A percentile compares a stretch with the other conserved stretches of the same genome.
These are phyloP conservation scores for Pygoscelis antarcticus DNA, from an alignment of 2,113 vertebrate species.

Conservation along the genomic window DNA sequence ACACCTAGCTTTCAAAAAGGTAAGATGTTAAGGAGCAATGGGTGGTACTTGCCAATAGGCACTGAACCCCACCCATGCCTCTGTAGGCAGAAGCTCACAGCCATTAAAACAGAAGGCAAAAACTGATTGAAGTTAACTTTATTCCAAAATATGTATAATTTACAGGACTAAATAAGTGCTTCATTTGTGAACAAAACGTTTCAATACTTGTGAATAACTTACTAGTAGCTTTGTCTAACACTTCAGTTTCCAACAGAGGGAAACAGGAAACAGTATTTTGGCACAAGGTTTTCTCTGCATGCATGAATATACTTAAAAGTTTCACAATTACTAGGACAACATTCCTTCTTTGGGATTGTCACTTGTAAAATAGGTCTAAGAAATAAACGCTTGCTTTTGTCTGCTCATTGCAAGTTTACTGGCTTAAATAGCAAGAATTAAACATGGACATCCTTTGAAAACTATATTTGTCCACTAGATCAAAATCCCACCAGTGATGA, in stretches of 20 bases:
- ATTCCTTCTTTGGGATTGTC: slow-evolving; percentile 67
- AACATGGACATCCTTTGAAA: slow-evolving; percentile 15
- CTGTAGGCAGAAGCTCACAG: neutral
- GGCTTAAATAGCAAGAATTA: slow-evolving; percentile 2
- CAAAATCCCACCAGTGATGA: neutral
- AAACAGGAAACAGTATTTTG: slow-evolving; percentile 43
- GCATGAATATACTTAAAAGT: slow-evolving; percentile 41
- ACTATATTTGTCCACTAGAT: neutral
- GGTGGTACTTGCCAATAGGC: neutral
- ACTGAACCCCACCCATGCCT: neutral
- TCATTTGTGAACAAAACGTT: slow-evolving; percentile 46
- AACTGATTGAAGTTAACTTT: slow-evolving; percentile 36
- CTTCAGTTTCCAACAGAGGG: slow-evolving; percentile 30
- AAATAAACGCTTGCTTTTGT: neutral
- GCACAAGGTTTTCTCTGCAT: slow-evolving; percentile 52
- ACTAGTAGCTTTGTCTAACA: slow-evolving; percentile 40
- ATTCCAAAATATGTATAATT: slow-evolving; percentile 64
- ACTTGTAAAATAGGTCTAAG: slow-evolving; percentile 7
- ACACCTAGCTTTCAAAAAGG: neutral
- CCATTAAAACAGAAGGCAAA: slow-evolving; percentile 49
- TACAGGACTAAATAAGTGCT: slow-evolving; percentile 55
- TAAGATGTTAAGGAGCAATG: neutral
- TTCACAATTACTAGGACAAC: slow-evolving; percentile 53
- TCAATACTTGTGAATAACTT: slow-evolving; percentile 37
- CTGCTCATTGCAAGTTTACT: neutral